Evolutionary conservation across 2,113 vertebrate genomes (phyloP).

Genomic region (Melanerpes aurifrons): DNA sequence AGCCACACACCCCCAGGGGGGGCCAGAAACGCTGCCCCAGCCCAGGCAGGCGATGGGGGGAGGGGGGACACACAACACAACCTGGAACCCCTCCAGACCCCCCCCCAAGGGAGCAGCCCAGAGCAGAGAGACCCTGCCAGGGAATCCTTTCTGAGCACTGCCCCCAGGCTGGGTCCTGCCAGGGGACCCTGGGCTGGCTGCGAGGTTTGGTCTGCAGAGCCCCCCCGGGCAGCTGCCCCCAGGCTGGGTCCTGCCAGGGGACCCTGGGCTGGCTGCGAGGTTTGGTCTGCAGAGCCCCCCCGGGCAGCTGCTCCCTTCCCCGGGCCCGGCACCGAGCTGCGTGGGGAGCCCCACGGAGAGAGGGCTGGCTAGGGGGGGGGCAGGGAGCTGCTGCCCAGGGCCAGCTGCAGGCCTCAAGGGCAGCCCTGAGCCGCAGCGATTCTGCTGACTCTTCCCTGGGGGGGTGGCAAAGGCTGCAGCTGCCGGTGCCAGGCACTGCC

Average conservation of each 20-base stretch:
- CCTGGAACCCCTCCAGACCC: background rate
- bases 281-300: no score
- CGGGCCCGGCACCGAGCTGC: no score
- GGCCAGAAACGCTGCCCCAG: background rate
- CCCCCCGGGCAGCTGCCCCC: background rate
- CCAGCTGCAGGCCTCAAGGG: background rate
- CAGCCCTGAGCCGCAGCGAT: fast-evolving
- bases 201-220: background rate
- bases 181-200: fast-evolving
- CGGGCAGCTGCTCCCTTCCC: no score
- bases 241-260: no score
- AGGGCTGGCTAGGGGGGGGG: background rate
- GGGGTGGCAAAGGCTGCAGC: background rate
- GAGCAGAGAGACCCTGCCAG: fast-evolving
- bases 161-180: background rate
- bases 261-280: no score
- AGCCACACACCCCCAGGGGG: background rate
- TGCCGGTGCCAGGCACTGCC: fast-evolving
- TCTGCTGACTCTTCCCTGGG: background rate
- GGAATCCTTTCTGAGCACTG: background rate
- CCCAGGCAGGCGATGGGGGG: background rate
- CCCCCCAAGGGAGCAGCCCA: background rate
- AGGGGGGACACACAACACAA: background rate
- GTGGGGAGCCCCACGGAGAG: fast-evolving
- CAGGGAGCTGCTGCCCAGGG: fast-evolving